These are phyloP conservation scores for Megastigmus dorsalis DNA, from an alignment of 2,888 invertebrate species.

Conservation along the genomic window DNA sequence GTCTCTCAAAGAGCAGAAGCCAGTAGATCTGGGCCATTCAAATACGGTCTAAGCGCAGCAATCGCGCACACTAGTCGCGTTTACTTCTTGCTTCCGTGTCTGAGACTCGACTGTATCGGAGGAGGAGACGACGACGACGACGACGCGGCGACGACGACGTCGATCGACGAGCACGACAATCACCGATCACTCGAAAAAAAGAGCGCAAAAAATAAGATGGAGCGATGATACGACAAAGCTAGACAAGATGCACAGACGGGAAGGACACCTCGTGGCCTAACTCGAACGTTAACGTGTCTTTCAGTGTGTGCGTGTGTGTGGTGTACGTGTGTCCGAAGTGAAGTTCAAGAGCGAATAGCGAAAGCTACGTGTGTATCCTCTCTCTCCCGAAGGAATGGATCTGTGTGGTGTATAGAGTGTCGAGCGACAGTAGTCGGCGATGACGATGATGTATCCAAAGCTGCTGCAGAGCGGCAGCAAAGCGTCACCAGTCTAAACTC, in stretches of 20 bases:
- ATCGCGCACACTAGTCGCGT: constrained; percentile 20
- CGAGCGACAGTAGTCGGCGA: not conserved
- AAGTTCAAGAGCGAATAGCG: constrained; percentile 47
- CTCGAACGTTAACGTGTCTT: no score
- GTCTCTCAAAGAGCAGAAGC: constrained; percentile 68
- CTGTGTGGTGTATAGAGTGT: not conserved
- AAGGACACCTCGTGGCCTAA: constrained; percentile 19
- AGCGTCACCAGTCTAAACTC: no score
- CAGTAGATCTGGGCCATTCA: constrained; percentile 69
- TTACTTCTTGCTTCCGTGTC: constrained; percentile 37
- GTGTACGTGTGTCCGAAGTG: no score
- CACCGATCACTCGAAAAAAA: not conserved
- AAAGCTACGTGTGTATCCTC: not conserved
- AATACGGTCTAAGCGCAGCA: constrained; percentile 25
- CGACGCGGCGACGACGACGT: not conserved
- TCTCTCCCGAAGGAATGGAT: not conserved
- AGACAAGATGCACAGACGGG: not conserved
- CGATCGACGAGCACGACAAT: not conserved
- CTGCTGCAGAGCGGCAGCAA: not conserved
- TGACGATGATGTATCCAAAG: not conserved
- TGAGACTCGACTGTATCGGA: constrained; percentile 37
- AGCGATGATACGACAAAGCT: not conserved
- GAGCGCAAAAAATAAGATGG: not conserved
- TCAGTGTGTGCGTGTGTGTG: no score
- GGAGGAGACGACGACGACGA: not conserved